phyloP scores from a whole-genome alignment of 1,140 invertebrate species.

The Pygmarrhopalites habei region DNA sequence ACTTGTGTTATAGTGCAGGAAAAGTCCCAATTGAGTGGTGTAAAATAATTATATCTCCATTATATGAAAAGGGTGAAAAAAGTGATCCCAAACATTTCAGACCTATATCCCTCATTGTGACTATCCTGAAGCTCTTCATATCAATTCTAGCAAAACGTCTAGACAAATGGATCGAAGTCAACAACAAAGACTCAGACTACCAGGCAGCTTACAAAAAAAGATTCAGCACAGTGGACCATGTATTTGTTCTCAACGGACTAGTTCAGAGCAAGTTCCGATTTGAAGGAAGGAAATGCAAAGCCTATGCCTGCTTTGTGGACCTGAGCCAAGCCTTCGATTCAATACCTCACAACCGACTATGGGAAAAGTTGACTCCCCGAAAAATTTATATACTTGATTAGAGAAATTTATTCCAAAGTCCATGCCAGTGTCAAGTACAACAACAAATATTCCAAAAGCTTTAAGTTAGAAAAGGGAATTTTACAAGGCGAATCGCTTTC shows the following conservation, averaged over 20 bases:
- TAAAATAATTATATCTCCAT: slow-evolving; percentile 6
- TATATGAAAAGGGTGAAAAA: slow-evolving; percentile 36
- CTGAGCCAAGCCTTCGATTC: not conserved
- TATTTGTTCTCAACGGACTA: slow-evolving; percentile 1
- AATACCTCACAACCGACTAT: slow-evolving; percentile 6
- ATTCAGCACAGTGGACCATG: slow-evolving; percentile 8
- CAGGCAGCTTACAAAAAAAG: slow-evolving; percentile 17
- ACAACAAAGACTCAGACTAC: slow-evolving; percentile 21
- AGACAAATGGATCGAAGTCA: slow-evolving; percentile 26
- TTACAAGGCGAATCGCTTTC: slow-evolving; percentile 21
- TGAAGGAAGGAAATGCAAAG: not conserved
- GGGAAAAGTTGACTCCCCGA: slow-evolving; percentile 9
- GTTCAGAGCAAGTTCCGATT: slow-evolving; percentile 1
- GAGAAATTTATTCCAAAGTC: slow-evolving; percentile 2
- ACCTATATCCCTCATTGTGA: slow-evolving; percentile 38
- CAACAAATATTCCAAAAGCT: not conserved
- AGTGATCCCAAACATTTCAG: slow-evolving; percentile 34
- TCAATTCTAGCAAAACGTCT: slow-evolving; percentile 35
- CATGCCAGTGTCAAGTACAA: not conserved
- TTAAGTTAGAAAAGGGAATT: not conserved
- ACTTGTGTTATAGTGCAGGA: not conserved
- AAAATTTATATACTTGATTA: slow-evolving; percentile 3
- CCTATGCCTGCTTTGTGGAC: slow-evolving; percentile 16
- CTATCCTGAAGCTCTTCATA: slow-evolving; percentile 37
- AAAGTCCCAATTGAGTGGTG: slow-evolving; percentile 7